These are phyloP conservation scores for Graphium colonna DNA, from an alignment of 2,888 invertebrate species.

Conservation along the genomic window DNA sequence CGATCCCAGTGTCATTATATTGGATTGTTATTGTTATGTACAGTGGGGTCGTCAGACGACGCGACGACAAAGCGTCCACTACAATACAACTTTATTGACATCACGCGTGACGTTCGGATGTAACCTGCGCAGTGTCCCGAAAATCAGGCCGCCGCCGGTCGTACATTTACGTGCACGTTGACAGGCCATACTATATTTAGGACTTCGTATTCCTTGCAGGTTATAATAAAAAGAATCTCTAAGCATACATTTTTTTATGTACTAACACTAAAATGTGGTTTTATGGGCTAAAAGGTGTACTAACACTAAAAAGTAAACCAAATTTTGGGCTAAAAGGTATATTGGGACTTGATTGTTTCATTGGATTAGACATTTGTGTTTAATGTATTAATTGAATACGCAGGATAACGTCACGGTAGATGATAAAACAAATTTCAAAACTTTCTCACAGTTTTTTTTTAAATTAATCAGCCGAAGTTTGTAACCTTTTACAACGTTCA, in stretches of 20 bases:
- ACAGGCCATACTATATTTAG: not conserved
- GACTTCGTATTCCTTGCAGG: not conserved
- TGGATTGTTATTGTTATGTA: conserved; percentile 49
- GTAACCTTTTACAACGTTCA: too few species aligned
- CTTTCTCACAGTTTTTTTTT: too few species aligned
- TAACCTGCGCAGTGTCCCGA: not conserved
- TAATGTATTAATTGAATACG: too few species aligned
- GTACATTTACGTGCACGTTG: not conserved
- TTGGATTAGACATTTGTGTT: too few species aligned
- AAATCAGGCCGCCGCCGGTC: not conserved
- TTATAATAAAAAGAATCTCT: not conserved
- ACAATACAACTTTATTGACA: conserved; percentile 53
- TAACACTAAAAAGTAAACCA: too few species aligned
- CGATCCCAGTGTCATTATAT: conserved; percentile 38
- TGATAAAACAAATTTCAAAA: too few species aligned
- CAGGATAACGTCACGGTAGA: too few species aligned
- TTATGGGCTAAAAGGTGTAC: too few species aligned
- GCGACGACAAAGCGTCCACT: conserved; percentile 46
- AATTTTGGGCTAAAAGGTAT: too few species aligned
- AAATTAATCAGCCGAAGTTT: too few species aligned
- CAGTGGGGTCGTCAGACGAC: conserved; percentile 56
- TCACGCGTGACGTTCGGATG: conserved; percentile 34
- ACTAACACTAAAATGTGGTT: too few species aligned
- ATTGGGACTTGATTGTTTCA: too few species aligned
- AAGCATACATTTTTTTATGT: not conserved